Evolutionary conservation across 2,888 invertebrate genomes (phyloP).

Genomic region (Melieria omissa): DNA sequence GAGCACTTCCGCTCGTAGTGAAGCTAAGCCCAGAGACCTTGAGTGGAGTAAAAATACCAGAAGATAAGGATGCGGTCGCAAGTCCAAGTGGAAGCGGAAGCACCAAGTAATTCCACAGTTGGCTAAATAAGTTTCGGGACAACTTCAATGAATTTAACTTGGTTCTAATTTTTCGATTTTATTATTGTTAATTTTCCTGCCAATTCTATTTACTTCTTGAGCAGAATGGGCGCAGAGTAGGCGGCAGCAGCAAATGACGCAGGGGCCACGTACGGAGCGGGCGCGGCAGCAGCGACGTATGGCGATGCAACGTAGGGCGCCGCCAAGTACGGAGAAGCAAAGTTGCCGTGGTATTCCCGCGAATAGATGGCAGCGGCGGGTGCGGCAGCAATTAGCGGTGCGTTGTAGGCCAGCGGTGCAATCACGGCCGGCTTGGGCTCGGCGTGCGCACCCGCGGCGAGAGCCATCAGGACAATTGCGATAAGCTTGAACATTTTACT

Average conservation of each 20-base stretch:
- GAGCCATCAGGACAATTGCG: slow-evolving; percentile 56
- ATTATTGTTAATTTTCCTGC: too few relatives aligned
- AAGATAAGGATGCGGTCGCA: too few relatives aligned
- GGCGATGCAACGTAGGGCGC: slow-evolving; percentile 61
- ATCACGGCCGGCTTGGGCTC: slow-evolving; percentile 60
- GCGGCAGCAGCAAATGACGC: slow-evolving; percentile 44
- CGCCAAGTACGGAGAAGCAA: slow-evolving; percentile 62
- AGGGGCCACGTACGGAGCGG: slow-evolving; percentile 45
- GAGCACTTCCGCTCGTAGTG: too few relatives aligned
- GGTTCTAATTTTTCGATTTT: too few relatives aligned
- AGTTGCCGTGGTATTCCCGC: slow-evolving; percentile 70
- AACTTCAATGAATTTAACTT: too few relatives aligned
- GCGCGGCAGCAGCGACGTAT: slow-evolving; percentile 45
- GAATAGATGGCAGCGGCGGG: slow-evolving; percentile 65
- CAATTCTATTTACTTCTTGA: slow-evolving; percentile 52
- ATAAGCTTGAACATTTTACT: slow-evolving; percentile 47
- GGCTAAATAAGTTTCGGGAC: too few relatives aligned
- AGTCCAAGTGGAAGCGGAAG: too few relatives aligned
- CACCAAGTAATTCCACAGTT: too few relatives aligned
- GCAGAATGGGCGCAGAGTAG: slow-evolving; percentile 51
- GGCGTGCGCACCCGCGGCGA: slow-evolving; percentile 58
- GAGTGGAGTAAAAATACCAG: too few relatives aligned
- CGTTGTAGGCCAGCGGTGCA: slow-evolving; percentile 59
- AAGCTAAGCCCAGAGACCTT: too few relatives aligned
- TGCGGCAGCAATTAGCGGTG: slow-evolving; percentile 52